phyloP scores from a whole-genome alignment of 2,797 vertebrate genomes.

The Glyptemys insculpta region DNA sequence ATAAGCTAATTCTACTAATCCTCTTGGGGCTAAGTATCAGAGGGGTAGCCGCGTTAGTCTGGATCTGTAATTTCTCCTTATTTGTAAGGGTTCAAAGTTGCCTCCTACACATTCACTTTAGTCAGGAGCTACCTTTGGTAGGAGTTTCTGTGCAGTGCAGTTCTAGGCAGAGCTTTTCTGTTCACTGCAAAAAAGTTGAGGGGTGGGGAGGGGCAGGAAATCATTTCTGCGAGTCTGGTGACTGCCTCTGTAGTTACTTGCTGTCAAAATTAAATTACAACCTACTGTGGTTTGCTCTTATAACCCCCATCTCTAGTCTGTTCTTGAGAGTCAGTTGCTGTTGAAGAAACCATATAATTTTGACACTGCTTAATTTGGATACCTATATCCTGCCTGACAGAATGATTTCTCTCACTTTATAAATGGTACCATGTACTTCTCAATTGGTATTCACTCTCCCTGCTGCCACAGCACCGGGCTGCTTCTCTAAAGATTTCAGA shows the following conservation, averaged over 20 bases:
- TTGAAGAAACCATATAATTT: slow-evolving; percentile 67
- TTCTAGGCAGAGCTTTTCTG: slow-evolving; percentile 1
- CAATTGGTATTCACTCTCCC: slow-evolving; percentile 63
- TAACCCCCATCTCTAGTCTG: slow-evolving; percentile 10
- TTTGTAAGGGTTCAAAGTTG: neutral
- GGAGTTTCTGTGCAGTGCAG: neutral
- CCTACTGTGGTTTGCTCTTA: slow-evolving; percentile 40
- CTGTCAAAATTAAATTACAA: slow-evolving; percentile 70
- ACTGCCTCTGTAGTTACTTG: slow-evolving; percentile 18
- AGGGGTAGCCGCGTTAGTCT: too few species aligned
- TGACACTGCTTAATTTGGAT: slow-evolving; percentile 76
- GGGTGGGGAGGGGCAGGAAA: slow-evolving; percentile 33
- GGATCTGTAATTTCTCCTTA: neutral
- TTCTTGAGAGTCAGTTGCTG: slow-evolving; percentile 50
- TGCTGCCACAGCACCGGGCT: slow-evolving; percentile 44
- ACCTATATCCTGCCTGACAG: slow-evolving; percentile 65
- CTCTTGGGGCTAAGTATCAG: neutral
- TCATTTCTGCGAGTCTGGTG: slow-evolving; percentile 52
- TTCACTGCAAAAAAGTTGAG: neutral
- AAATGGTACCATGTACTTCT: slow-evolving; percentile 38
- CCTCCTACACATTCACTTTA: rapidly evolving
- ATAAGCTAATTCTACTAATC: neutral
- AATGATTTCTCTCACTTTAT: slow-evolving; percentile 67
- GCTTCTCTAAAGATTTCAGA: slow-evolving; percentile 60
- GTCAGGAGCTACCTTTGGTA: neutral